Evolutionary conservation across 1,140 invertebrate species (phyloP).

Genomic region (Trichomalopsis sarcophagae): DNA sequence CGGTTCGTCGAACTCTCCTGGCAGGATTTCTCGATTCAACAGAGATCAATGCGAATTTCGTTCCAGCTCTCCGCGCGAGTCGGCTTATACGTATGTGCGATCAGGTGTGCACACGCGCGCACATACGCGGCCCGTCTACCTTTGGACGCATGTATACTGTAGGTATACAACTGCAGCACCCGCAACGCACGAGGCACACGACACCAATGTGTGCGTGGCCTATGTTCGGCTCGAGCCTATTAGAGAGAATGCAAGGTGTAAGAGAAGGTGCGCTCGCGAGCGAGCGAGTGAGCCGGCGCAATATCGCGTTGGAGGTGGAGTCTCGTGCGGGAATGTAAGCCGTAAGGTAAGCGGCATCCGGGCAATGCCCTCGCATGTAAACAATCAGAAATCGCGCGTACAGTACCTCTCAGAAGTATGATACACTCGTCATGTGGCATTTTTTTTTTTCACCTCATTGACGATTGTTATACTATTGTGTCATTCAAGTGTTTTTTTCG

Average conservation of each 20-base stretch:
- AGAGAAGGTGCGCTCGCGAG: conserved; percentile 23
- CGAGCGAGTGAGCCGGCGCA: conserved; percentile 46
- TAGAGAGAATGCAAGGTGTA: conserved; percentile 43
- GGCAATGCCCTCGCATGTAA: conserved; percentile 74
- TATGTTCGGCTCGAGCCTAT: conserved; percentile 4
- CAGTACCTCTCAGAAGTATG: not conserved
- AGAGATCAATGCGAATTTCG: conserved; percentile 26
- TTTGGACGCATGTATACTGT: too few relatives aligned
- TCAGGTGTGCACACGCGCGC: not conserved
- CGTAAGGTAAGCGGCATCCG: conserved; percentile 71
- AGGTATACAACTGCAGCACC: too few relatives aligned
- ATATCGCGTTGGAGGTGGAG: conserved; percentile 55
- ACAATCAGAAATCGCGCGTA: conserved; percentile 69
- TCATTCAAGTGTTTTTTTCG: too few relatives aligned
- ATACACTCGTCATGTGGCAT: not conserved
- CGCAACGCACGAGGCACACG: too few relatives aligned
- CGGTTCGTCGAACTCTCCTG: conserved; percentile 45
- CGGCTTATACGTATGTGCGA: not conserved
- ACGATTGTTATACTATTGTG: too few relatives aligned
- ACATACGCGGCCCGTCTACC: not conserved
- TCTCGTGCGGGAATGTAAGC: conserved; percentile 66
- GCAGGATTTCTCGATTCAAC: conserved; percentile 30
- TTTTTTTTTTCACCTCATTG: not conserved
- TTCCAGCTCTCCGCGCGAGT: not conserved
- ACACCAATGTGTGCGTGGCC: not conserved